These are phyloP conservation scores for Sebastes matsubarae DNA, from an alignment of 2,797 vertebrate species.

Conservation along the genomic window DNA sequence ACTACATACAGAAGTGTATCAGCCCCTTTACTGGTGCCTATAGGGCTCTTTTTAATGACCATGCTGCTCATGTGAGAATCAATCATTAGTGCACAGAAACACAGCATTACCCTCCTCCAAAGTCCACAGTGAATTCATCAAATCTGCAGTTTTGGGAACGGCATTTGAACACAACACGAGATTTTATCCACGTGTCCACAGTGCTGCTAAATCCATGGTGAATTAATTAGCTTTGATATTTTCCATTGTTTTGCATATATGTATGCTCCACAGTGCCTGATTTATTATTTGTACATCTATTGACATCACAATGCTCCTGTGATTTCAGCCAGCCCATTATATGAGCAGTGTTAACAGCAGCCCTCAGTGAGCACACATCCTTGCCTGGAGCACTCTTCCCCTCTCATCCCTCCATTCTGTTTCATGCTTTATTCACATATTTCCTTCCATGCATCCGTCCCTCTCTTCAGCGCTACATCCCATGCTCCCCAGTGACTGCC, in stretches of 20 bases:
- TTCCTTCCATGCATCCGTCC: slow-evolving; percentile 40
- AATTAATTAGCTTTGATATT: slow-evolving; percentile 28
- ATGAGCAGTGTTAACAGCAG: slow-evolving; percentile 22
- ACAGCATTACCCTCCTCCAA: neutral
- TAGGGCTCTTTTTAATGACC: slow-evolving; percentile 39
- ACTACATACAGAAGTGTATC: neutral
- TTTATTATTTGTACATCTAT: slow-evolving; percentile 1
- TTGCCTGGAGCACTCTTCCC: slow-evolving; percentile 21
- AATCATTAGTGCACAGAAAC: slow-evolving; percentile 23
- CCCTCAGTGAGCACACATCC: slow-evolving; percentile 27
- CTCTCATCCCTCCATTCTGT: slow-evolving; percentile 28
- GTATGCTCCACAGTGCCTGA: neutral
- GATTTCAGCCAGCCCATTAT: slow-evolving; percentile 12
- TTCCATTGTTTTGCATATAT: neutral
- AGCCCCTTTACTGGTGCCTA: neutral
- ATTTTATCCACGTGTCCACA: neutral
- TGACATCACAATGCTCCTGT: slow-evolving; percentile 5
- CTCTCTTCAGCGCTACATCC: slow-evolving; percentile 7
- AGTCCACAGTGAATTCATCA: slow-evolving; percentile 27
- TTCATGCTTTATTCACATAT: slow-evolving; percentile 58
- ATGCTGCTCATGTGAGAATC: slow-evolving; percentile 9
- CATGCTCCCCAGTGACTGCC: slow-evolving; percentile 24
- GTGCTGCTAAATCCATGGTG: slow-evolving; percentile 18
- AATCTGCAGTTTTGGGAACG: slow-evolving; percentile 10
- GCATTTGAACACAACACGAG: neutral